Conservation (phyloP, 2,888 invertebrate genomes). For the Lithophane semibrunnea region DNA sequence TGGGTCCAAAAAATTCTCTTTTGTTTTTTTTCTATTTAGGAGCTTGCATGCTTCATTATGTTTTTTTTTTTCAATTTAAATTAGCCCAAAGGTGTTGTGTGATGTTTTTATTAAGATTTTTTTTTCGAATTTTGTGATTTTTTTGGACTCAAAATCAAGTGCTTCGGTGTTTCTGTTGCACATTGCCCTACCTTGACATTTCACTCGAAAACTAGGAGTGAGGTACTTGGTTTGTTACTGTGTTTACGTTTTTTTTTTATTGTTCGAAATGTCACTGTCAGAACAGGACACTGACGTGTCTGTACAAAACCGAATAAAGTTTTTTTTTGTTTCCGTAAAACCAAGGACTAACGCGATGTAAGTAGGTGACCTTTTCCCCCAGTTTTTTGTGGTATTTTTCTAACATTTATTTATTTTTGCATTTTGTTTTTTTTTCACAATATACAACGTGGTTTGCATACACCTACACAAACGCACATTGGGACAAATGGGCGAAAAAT, state of each 20-base stretch:
- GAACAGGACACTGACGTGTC: slow-evolving; percentile 83
- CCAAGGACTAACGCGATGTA: slow-evolving; percentile 83
- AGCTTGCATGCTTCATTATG: slow-evolving; percentile 77
- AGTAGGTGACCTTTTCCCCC: slow-evolving; percentile 72
- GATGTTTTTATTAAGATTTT: slow-evolving; percentile 65
- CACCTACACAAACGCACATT: slow-evolving; percentile 78
- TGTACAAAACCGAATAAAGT: slow-evolving; percentile 67
- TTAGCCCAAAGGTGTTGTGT: slow-evolving; percentile 89
- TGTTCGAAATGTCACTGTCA: slow-evolving; percentile 75
- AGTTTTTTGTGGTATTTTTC: slow-evolving; percentile 66
- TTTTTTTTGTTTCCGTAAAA: slow-evolving; percentile 74
- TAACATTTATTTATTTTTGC: slow-evolving; percentile 69
- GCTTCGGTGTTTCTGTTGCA: slow-evolving; percentile 87
- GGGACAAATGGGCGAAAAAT: slow-evolving; percentile 77
- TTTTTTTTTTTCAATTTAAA: slow-evolving; percentile 62
- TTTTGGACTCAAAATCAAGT: slow-evolving; percentile 85
- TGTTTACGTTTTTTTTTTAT: slow-evolving; percentile 72
- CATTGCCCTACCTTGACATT: slow-evolving; percentile 89
- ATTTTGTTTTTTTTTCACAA: slow-evolving; percentile 73
- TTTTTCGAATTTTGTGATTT: slow-evolving; percentile 77
- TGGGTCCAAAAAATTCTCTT: slow-evolving; percentile 88
- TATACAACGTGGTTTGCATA: slow-evolving; percentile 74
- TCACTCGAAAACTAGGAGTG: slow-evolving; percentile 83
- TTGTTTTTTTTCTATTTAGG: slow-evolving; percentile 53
- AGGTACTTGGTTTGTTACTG: slow-evolving; percentile 82